These are phyloP conservation scores for Chelonus formosanus DNA, from an alignment of 2,888 invertebrate genomes.

Conservation along the genomic window DNA sequence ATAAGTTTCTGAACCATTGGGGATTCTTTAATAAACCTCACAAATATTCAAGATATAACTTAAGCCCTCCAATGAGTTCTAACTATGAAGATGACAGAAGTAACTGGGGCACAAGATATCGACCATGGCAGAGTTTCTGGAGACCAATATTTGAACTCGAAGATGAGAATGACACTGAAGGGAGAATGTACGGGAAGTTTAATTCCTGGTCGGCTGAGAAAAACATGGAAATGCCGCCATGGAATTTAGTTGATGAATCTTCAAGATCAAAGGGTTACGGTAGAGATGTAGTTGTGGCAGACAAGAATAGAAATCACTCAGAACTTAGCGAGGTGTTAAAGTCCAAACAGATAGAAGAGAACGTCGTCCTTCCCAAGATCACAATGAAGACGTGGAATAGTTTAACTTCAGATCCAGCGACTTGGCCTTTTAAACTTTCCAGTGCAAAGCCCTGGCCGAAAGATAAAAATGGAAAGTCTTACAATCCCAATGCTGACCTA, in stretches of 20 bases:
- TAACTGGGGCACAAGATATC: slow-evolving; percentile 17
- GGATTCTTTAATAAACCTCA: slow-evolving; percentile 21
- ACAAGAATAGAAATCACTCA: slow-evolving; percentile 36
- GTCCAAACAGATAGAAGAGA: slow-evolving; percentile 31
- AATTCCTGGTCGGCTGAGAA: slow-evolving; percentile 35
- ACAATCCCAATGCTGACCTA: slow-evolving; percentile 58
- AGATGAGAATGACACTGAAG: slow-evolving; percentile 11
- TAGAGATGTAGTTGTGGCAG: background rate
- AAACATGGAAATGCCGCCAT: slow-evolving; percentile 18
- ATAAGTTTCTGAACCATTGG: slow-evolving; percentile 31
- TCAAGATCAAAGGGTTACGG: slow-evolving; percentile 30
- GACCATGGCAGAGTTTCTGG: slow-evolving; percentile 12
- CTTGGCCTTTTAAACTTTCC: slow-evolving; percentile 59
- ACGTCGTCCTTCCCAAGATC: slow-evolving; percentile 46
- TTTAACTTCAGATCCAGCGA: slow-evolving; percentile 57
- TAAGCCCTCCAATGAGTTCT: slow-evolving; percentile 12
- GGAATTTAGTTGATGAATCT: background rate
- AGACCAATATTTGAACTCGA: slow-evolving; percentile 1
- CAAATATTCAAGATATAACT: slow-evolving; percentile 34
- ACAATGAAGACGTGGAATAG: slow-evolving; percentile 57
- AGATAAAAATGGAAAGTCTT: slow-evolving; percentile 57
- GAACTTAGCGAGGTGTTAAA: slow-evolving; percentile 35
- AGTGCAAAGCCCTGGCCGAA: slow-evolving; percentile 60
- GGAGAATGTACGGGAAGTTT: slow-evolving; percentile 35
- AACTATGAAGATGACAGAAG: slow-evolving; percentile 10